A percentile compares a stretch with the other conserved stretches of the same genome.
phyloP scores from a whole-genome alignment of 2,888 invertebrate species.

The Drosophila maculinotata region DNA sequence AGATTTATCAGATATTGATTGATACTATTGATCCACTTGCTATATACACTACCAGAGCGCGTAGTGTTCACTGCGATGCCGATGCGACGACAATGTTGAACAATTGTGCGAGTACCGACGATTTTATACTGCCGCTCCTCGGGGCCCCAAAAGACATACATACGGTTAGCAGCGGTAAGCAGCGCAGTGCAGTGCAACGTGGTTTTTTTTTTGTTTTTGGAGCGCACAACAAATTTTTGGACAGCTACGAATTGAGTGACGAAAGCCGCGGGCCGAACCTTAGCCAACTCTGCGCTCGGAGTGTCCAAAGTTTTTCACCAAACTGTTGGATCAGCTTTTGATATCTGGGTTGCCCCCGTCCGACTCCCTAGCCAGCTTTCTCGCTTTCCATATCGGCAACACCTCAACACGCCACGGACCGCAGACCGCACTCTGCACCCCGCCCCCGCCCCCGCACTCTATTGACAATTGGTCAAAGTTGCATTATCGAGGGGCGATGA shows the following conservation, averaged over 20 bases:
- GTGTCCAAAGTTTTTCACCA: slow-evolving; percentile 74
- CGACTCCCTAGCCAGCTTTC: slow-evolving; percentile 63
- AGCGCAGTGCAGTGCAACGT: slow-evolving; percentile 45
- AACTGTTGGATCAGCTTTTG: slow-evolving; percentile 56
- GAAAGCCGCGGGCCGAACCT: slow-evolving; percentile 68
- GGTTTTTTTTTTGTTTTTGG: slow-evolving; percentile 46
- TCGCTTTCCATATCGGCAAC: slow-evolving; percentile 73
- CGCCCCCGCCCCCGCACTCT: not conserved
- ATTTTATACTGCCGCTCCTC: slow-evolving; percentile 86
- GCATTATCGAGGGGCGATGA: slow-evolving; percentile 69
- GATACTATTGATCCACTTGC: slow-evolving; percentile 36
- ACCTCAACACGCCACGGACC: too few relatives aligned
- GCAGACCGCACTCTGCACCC: slow-evolving; percentile 1
- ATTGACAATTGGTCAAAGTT: slow-evolving; percentile 36
- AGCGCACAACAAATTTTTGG: slow-evolving; percentile 70
- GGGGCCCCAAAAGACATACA: slow-evolving; percentile 54
- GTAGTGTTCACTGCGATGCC: slow-evolving; percentile 82
- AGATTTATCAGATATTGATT: not conserved
- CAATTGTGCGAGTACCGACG: slow-evolving; percentile 83
- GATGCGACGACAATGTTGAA: slow-evolving; percentile 85
- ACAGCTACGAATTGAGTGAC: slow-evolving; percentile 69
- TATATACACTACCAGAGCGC: slow-evolving; percentile 69
- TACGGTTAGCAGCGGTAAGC: too few relatives aligned
- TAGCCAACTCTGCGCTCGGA: slow-evolving; percentile 50
- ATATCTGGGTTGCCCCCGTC: slow-evolving; percentile 70